phyloP scores from a whole-genome alignment of 1,140 invertebrate genomes.

The Microplitis demolitor region DNA sequence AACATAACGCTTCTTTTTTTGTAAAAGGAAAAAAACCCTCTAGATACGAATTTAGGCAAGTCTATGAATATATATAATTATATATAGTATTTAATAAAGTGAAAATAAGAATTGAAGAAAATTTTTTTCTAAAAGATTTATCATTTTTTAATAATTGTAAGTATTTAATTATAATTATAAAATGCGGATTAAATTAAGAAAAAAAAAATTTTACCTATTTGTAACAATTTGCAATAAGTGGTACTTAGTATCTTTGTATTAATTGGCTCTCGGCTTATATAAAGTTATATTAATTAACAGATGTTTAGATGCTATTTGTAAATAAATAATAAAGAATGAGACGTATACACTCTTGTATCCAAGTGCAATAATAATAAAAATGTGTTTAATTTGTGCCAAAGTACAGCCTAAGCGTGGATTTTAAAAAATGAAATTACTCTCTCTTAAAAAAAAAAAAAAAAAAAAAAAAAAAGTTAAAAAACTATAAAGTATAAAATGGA shows the following conservation, averaged over 20 bases:
- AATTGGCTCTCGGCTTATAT: slow-evolving; percentile 23
- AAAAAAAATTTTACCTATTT: background rate
- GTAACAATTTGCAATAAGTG: slow-evolving; percentile 17
- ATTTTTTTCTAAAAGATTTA: background rate
- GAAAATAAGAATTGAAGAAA: background rate
- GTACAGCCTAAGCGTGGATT: slow-evolving; percentile 36
- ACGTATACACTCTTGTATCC: slow-evolving; percentile 47
- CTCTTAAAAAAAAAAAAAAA: no score
- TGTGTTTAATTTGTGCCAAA: slow-evolving; percentile 54
- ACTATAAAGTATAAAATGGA: background rate
- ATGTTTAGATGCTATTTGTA: slow-evolving; percentile 46
- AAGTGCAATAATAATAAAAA: slow-evolving; percentile 52
- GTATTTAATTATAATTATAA: background rate
- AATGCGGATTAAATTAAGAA: slow-evolving; percentile 2
- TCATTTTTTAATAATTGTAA: background rate
- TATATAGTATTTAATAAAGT: background rate
- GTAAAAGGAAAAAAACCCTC: slow-evolving; percentile 20
- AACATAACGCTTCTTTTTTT: background rate
- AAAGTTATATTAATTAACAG: slow-evolving; percentile 34
- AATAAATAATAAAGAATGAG: slow-evolving; percentile 39
- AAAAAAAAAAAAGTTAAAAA: slow-evolving; percentile 25
- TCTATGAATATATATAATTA: background rate
- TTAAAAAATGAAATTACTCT: background rate
- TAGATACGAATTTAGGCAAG: slow-evolving; percentile 29
- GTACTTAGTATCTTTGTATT: background rate